Evolutionary conservation across 2,113 vertebrate species (phyloP), one percentile per base, ranked within the genome.

Genomic region (Antechinus flavipes): DNA sequence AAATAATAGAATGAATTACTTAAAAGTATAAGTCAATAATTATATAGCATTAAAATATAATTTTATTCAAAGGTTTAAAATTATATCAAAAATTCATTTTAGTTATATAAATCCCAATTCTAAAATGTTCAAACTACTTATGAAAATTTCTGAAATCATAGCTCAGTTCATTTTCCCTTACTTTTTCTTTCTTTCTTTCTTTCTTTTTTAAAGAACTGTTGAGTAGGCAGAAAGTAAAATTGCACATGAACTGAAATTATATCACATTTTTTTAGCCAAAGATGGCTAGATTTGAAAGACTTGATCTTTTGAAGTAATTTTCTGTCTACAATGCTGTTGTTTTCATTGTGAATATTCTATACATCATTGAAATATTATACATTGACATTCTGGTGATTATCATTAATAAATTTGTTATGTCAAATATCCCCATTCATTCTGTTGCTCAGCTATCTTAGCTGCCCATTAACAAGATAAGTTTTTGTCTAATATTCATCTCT

Each of bases 401-500:
- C 55, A 9, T 42, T 56, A 2, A 94, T 35, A 52, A 54, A 42
- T 90, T 96, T 0, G 1, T 26, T 52, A 1, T 90, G 68, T 96
- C 96, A 93, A 94, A 90, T 91, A 89, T 97, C 89, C 95, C 58
- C 5, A 26, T 94, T 96, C 0, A 0, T 96, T 97, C 6, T 95
- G 8, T 93, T 97, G 97, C 54, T 96, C 90, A 97, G 56, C 42
- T 3, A 1, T 96, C 94, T 93, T 47, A 93, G 90, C 93, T 90
- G 89, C 92, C 76, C 93, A 50, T 95, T 97, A 97, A 94, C 42
- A 92, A 97, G 94, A 96, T 68, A 2, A 23, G 8, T 14, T 97
- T 97, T 96, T 95, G 42, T 95, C 94, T 95, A 93, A 0, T 84
- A 42, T 6, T 14, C 19, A 22, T 42, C 68, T n/a, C 14, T 19